Percentiles rank a stretch among this genome's conserved stretches.
These are phyloP conservation scores for Lissocephala sabroskyi DNA, from an alignment of 2,888 invertebrate genomes.

Conservation along the genomic window DNA sequence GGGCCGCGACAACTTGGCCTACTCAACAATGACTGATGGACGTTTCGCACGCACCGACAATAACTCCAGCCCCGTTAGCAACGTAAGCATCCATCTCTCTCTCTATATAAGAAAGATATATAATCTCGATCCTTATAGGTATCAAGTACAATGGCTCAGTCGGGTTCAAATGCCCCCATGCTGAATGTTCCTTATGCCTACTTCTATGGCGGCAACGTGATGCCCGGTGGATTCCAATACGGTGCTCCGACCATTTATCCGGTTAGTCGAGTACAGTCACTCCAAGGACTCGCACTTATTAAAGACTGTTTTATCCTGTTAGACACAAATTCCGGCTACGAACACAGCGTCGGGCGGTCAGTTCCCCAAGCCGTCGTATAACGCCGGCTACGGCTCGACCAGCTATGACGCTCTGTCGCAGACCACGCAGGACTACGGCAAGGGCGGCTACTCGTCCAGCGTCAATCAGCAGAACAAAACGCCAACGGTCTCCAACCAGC, in stretches of 20 bases:
- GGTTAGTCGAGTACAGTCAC: constrained; percentile 69
- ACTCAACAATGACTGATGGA: constrained; percentile 80
- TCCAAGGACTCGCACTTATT: background rate
- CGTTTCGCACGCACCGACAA: constrained; percentile 83
- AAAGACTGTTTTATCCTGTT: background rate
- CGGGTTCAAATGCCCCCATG: constrained; percentile 73
- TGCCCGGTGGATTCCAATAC: constrained; percentile 82
- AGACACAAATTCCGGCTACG: constrained; percentile 81
- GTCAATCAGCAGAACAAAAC: constrained; percentile 72
- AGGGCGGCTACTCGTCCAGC: constrained; percentile 71
- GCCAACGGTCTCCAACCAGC: constrained; percentile 73
- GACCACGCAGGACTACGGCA: constrained; percentile 72
- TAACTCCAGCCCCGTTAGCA: constrained; percentile 81
- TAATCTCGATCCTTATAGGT: constrained; percentile 70
- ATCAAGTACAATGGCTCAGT: constrained; percentile 82
- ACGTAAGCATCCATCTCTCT: constrained; percentile 51
- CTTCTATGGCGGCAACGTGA: constrained; percentile 80
- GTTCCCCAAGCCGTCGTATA: constrained; percentile 79
- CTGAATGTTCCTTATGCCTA: constrained; percentile 75
- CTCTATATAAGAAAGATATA: background rate
- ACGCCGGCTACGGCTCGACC: constrained; percentile 77
- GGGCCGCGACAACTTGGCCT: constrained; percentile 78
- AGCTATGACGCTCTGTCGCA: constrained; percentile 76
- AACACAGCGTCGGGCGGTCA: constrained; percentile 82
- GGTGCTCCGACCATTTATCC: constrained; percentile 80